These are phyloP conservation scores for Iguana delicatissima DNA, from an alignment of 2,797 vertebrate species.

Conservation along the genomic window DNA sequence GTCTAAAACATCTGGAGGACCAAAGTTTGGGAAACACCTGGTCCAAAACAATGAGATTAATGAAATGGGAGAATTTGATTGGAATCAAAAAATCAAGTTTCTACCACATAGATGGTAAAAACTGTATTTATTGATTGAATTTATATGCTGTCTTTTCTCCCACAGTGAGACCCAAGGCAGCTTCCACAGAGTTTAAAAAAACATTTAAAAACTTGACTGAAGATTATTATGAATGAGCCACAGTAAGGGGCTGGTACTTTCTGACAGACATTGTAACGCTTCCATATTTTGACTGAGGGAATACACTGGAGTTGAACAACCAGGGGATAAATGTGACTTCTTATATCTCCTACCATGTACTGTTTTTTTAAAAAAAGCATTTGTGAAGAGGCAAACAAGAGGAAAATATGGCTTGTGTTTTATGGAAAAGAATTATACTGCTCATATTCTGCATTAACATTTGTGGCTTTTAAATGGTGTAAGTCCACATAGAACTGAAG, in stretches of 20 bases:
- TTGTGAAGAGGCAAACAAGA: not conserved
- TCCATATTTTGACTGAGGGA: not conserved
- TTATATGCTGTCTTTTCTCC: too few relatives aligned
- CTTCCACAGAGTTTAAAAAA: too few relatives aligned
- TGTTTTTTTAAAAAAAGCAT: not conserved
- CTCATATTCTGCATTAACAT: conserved; percentile 26
- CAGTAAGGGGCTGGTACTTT: not conserved
- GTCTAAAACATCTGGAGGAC: too few relatives aligned
- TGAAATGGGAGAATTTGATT: not conserved
- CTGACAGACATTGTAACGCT: not conserved
- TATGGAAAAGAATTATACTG: not conserved
- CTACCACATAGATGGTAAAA: not conserved
- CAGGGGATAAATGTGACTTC: too few relatives aligned
- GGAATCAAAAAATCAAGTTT: not conserved
- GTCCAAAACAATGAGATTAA: not conserved
- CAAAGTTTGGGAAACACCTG: too few relatives aligned
- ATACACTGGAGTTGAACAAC: not conserved
- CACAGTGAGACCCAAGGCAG: too few relatives aligned
- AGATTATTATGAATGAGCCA: not conserved
- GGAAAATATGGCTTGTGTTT: not conserved
- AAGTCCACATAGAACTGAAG: not conserved
- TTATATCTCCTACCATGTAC: not conserved
- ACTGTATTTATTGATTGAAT: too few relatives aligned
- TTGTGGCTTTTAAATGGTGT: conserved; percentile 14
- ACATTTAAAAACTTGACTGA: not conserved